Evolutionary conservation across 2,888 invertebrate genomes (phyloP).

Genomic region (Drosophila diplacantha): DNA sequence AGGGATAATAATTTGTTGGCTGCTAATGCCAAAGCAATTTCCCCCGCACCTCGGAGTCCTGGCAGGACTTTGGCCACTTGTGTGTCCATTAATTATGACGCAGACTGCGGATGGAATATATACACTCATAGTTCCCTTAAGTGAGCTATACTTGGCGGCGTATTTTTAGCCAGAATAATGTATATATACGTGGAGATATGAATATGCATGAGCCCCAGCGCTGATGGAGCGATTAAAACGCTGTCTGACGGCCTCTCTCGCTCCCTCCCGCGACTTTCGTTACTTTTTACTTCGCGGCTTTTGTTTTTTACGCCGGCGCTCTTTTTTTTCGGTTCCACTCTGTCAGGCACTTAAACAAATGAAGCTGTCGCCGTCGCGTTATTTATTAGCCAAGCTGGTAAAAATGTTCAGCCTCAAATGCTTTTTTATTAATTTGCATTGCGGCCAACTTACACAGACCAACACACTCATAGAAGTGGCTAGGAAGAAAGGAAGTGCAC

Average conservation of each 20-base stretch:
- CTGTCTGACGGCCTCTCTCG: constrained; percentile 17
- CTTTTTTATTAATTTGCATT: constrained; percentile 70
- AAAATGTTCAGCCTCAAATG: constrained; percentile 69
- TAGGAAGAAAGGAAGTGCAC: not conserved
- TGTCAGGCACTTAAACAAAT: constrained; percentile 69
- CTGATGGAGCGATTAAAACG: constrained; percentile 40
- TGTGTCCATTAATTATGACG: constrained; percentile 32
- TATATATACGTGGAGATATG: constrained; percentile 7
- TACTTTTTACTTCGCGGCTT: constrained; percentile 30
- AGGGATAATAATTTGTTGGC: constrained; percentile 67
- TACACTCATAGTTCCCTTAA: constrained; percentile 17
- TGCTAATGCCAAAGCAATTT: constrained; percentile 26
- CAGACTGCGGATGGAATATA: constrained; percentile 17
- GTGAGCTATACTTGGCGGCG: constrained; percentile 23
- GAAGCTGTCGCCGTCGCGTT: constrained; percentile 68
- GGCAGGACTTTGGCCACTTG: constrained; percentile 9
- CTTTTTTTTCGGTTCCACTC: constrained; percentile 17
- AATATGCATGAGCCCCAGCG: constrained; percentile 29
- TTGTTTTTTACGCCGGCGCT: constrained; percentile 12
- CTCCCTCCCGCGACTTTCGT: constrained; percentile 24
- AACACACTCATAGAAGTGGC: constrained; percentile 8
- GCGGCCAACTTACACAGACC: constrained; percentile 49
- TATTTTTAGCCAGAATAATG: constrained; percentile 6
- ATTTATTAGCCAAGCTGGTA: constrained; percentile 61
- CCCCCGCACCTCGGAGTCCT: constrained; percentile 18